These are phyloP conservation scores for Cathartes aura DNA, from an alignment of 2,113 vertebrate genomes.

Conservation along the genomic window DNA sequence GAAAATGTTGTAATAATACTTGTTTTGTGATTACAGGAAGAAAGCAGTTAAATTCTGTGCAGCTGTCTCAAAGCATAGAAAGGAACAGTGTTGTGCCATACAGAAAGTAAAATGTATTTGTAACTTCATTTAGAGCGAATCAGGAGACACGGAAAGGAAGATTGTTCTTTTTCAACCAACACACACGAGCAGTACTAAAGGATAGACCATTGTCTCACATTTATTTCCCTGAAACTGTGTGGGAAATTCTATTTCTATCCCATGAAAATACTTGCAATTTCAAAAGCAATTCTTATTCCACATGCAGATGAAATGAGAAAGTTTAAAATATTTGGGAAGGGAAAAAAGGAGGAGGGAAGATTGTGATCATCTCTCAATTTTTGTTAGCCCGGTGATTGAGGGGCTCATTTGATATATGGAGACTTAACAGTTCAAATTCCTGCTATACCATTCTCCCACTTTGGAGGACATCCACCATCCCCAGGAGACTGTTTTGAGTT, in stretches of 20 bases:
- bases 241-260: background rate
- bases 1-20: background rate
- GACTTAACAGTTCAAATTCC: background rate
- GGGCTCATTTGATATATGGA: background rate
- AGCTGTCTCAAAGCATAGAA: background rate
- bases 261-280: background rate
- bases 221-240: background rate
- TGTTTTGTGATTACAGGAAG: background rate
- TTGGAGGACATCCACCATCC: background rate
- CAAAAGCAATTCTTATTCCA: background rate
- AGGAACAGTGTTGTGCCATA: background rate
- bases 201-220: background rate
- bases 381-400: background rate
- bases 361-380: background rate
- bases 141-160: background rate
- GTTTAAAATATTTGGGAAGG: background rate
- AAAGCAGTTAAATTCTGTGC: background rate
- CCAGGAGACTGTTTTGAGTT: background rate
- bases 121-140: background rate
- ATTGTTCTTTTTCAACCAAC: background rate
- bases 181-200: background rate
- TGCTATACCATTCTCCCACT: background rate
- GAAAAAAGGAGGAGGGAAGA: background rate
- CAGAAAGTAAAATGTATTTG: background rate
- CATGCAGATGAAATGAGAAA: background rate